Conservation (phyloP, 2,113 vertebrate species). For the Thinocorus orbignyianus region DNA sequence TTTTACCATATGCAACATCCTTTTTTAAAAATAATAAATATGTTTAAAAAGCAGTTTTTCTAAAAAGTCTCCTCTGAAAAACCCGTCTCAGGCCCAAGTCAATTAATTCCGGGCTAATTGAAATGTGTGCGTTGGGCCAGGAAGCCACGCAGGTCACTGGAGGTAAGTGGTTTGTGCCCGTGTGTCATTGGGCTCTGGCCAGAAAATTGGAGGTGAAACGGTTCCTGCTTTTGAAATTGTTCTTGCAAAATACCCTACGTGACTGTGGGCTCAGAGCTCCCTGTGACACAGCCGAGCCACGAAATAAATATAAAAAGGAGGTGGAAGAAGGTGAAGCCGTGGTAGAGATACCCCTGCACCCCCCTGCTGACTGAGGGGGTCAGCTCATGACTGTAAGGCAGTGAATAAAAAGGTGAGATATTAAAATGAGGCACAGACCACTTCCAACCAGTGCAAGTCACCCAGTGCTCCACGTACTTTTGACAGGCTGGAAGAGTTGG, state of each 20-base stretch:
- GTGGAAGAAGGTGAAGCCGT: not conserved
- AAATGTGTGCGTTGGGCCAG: accelerated
- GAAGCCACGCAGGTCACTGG: not conserved
- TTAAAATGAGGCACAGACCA: not conserved
- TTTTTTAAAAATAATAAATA: not conserved
- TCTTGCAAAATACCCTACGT: not conserved
- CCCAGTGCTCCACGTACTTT: not conserved
- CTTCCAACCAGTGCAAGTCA: not conserved
- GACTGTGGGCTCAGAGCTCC: not conserved
- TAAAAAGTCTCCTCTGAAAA: not conserved
- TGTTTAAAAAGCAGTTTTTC: not conserved
- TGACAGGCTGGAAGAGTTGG: too few species aligned
- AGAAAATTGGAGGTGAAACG: not conserved
- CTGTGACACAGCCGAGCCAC: accelerated
- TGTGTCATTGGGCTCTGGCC: not conserved
- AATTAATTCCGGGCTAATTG: not conserved
- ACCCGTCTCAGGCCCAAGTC: not conserved
- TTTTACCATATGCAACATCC: not conserved
- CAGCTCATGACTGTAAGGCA: not conserved
- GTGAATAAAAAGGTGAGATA: not conserved
- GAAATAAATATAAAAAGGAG: not conserved
- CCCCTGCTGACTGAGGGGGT: not conserved
- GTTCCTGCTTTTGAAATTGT: not conserved
- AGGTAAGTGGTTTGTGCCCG: not conserved
- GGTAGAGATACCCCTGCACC: not conserved